Evolutionary conservation across 2,113 vertebrate species (phyloP).

Genomic region (Sitta europaea): DNA sequence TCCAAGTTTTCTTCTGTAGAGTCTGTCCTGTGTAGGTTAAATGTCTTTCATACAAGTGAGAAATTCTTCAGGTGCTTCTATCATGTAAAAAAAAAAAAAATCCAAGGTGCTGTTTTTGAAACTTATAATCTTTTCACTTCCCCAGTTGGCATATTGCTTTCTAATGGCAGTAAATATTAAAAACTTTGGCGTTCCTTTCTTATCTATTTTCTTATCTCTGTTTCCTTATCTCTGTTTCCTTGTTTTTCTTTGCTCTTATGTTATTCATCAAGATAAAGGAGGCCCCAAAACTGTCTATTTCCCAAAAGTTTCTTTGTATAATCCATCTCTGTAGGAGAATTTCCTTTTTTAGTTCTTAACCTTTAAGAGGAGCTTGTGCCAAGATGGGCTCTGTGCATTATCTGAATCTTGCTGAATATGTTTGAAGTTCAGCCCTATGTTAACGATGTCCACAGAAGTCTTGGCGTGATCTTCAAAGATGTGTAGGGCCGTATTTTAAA

Average conservation of each 20-base stretch:
- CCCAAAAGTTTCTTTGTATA: neutral
- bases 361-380: slow-evolving; percentile 24
- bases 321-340: slow-evolving; percentile 34
- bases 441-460: slow-evolving; percentile 32
- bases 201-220: slow-evolving; percentile 35
- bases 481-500: slow-evolving; percentile 18
- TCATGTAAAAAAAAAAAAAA: neutral
- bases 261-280: slow-evolving; percentile 50
- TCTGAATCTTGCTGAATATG: slow-evolving; percentile 27
- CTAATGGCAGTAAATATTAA: neutral
- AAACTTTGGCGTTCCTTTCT: neutral
- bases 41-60: neutral
- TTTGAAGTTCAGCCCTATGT: slow-evolving; percentile 23
- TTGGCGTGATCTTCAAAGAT: slow-evolving; percentile 58
- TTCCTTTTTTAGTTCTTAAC: slow-evolving; percentile 62
- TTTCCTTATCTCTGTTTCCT: slow-evolving; percentile 25
- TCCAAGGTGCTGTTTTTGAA: neutral
- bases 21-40: neutral
- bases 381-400: slow-evolving; percentile 33
- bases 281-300: neutral
- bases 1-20: neutral
- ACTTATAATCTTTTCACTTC: neutral
- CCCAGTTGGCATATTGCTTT: neutral
- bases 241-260: slow-evolving; percentile 34
- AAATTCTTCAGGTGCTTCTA: neutral